Base-by-base conservation (phyloP, 1,140 invertebrate species). In the Aphelenchoides fujianensis region DNA sequence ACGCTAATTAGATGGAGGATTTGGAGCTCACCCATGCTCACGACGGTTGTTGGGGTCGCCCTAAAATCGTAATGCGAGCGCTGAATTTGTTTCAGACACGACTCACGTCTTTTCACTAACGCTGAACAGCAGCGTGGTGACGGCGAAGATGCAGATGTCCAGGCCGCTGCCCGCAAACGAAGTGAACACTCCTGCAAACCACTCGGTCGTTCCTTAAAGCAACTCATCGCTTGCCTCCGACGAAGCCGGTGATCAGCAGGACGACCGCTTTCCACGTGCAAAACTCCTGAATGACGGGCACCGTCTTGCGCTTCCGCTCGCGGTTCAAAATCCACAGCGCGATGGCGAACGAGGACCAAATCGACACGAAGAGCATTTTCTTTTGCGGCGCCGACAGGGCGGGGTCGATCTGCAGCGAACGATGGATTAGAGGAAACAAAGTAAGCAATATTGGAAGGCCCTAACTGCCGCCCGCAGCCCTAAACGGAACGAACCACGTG, bases 41-140 rank as follows among this genome's bases (percentile, higher is more conserved):
- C 74, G 32, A 83, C 76, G 3, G 82, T 82, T 5, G 82, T 83
- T 35, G 82, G 82, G 31, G 82, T 84, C 5, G 82, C 82, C 30
- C n/a, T n/a, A n/a, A n/a, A n/a, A n/a, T n/a, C n/a, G n/a, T n/a
- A n/a, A n/a, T n/a, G n/a, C n/a, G n/a, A n/a, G n/a, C n/a, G n/a
- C n/a, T n/a, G n/a, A n/a, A n/a, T n/a, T n/a, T n/a, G n/a, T n/a
- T n/a, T n/a, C n/a, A n/a, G n/a, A n/a, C n/a, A n/a, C n/a, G n/a
- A n/a, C n/a, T n/a, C n/a, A n/a, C n/a, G 73, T 79, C 54, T 84
- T 84, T 52, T 84, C 83, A n/a, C 74, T 73, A 16, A 85, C 76
- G 28, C 81, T 79, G 69, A 84, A 84, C 2, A 82, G 68, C n/a
- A 82, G 68, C 19, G 80, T 82, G 19, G 82, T 67, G 2, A 77